Base-by-base conservation (phyloP, 2,888 invertebrate genomes). In the Sycophila texana region DNA sequence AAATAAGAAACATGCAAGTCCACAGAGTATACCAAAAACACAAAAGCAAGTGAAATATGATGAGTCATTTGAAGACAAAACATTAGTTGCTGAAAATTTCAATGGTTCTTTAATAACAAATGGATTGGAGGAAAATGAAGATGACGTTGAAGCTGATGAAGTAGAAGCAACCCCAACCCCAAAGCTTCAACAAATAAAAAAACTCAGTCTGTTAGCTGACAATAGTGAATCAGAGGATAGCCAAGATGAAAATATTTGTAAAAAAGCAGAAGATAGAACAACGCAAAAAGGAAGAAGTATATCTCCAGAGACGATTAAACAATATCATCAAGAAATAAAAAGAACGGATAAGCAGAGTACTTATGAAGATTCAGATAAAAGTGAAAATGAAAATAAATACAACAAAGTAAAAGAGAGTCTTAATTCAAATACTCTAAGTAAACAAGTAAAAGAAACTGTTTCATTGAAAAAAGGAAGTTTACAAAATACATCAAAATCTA, bases 241-340 rank as follows among this genome's bases (percentile, higher is more conserved):
- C 4, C 10, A 53, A n/a, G 39, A 10, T n/a, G 30, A 12, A 72
- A 53, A 20, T 58, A 57, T 0, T 26, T 4, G 49, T 16, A 26
- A 67, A 57, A 20, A 20, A 20, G 49, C 18, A 13, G 53, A 60
- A 2, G 53, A 22, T 67, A 51, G 7, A 58, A 13, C 30, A 22
- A 30, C 7, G n/a, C 16, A 1, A 26, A 66, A 66, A 7, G 49
- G 49, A 30, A 73, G 12, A 1, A 7, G 10, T 30, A 10, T 51
- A 4, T 74, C 49, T 67, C 26, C 16, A 18, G 53, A 60, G 5
- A n/a, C n/a, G n/a, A 47, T 12, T 49, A 66, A 67, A 58, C 47
- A 58, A n/a, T 10, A 20, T 16, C 26, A n/a, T 20, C 47, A 70
- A 39, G 18, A 39, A 47, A 14, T 70, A 12, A 20, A 30, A 39